Base-by-base conservation (phyloP, 1,140 invertebrate species). In the Pogonomyrmex barbatus region DNA sequence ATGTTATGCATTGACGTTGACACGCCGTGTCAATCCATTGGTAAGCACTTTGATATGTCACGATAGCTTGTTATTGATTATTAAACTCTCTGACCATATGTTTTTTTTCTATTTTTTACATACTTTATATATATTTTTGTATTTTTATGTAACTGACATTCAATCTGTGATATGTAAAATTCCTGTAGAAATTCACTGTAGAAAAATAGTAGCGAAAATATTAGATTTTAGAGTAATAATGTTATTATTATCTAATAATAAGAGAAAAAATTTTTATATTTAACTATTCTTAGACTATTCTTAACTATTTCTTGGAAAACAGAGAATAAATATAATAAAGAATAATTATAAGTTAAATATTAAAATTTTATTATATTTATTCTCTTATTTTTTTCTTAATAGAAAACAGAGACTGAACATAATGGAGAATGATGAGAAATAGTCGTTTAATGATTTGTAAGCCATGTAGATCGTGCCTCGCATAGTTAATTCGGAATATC, bases 1-100 rank as follows among this genome's bases (percentile, higher is more conserved):
- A 86, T 58, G 76, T 75, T 81, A 89, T 86, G 83, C 78, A 73
- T 79, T 82, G 81, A 86, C 78, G 73, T 71, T 81, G 89, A 86
- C 65, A 56, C 63, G 47, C 58, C 63, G 54, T 77, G 79, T 73
- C 86, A 86, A 85, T 90, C 47, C 50, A 62, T 84, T 65, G 62
- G 58, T 79, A 47, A 60, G 79, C 68, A 75, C 68, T 83, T 82
- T 83, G 68, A 83, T 82, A 73, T 83, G 56, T 83, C 68, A 83
- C 56, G 68, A 73, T 73, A 6, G 63, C 45, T 83, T 58, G 79
- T 75, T 83, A 83, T 83, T 83, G 70, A 83, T 83, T 83, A 75
- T 83, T 83, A 75, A 83, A 58, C 33, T 62, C 42, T 62, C 68
- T 47, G 42, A 39, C 70, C 70, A 47, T 47, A 60, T 36, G 54